Evolutionary conservation across 2,797 vertebrate genomes (phyloP), one percentile per base, ranked within the genome.

Genomic region (Lacerta bilineata): DNA sequence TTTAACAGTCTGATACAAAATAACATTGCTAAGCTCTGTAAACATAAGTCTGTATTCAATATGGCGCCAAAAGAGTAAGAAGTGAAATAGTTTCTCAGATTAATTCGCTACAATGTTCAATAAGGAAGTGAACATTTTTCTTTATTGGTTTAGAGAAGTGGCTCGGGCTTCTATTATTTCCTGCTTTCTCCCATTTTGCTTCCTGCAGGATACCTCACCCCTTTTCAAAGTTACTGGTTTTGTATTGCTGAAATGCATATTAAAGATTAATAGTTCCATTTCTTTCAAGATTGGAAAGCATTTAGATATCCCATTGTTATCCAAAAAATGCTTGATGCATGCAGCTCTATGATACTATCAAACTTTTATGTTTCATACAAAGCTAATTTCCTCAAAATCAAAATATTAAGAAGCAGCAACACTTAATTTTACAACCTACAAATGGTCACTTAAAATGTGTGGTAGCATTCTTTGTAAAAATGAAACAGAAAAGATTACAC

Each of bases 321-420:
- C 9, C 39, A 91, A 50, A 50, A 88, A 88, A 88, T 64, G 61
- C 29, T 85, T 25, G 87, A 59, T 33, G 41, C 79, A 41, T 61
- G 66, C 72, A 74, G 76, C 15, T n/a, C 83, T 27, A 17, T 64
- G 55, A 88, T 77, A 71, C 90, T 81, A 93, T 93, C 88, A 90
- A 89, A 87, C 87, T 90, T 94, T n/a, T 8, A 86, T 41, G 85
- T 88, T 91, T 90, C 33, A 75, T 92, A 93, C 90, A 87, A 66
- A 18, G 59, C 84, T 93, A 84, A 74, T 94, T 95, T 92, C 90
- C 75, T 79, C 82, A 13, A 84, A 8, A 87, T 64, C 9, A 29
- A 74, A 50, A 64, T 66, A 41, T 29, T 75, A 83, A 3, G 2
- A 66, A 91, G 75, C 91, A 92, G 7, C 55, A 80, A 33, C 23